Base-by-base conservation (phyloP, 2,797 vertebrate species). In the Epinephelus malabaricus region DNA sequence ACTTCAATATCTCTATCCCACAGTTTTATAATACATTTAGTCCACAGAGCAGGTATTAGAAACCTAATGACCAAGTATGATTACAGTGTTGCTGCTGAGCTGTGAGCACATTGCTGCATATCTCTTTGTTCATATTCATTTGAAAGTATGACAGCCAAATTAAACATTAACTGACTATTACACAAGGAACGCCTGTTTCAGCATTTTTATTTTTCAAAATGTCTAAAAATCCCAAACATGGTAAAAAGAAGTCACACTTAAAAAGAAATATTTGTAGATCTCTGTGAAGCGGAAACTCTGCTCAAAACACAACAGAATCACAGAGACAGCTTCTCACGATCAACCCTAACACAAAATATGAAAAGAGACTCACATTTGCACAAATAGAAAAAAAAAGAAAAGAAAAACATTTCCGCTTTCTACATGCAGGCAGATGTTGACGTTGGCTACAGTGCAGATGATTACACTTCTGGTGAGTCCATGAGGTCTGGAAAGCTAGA, bases 181-280 rank as follows among this genome's bases (percentile, higher is more conserved):
- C 6, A 73, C 10, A 84, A 7, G 40, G 15, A 69, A 55, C 8
- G 13, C 4, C 58, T n/a, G 67, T 76, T 88, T 82, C 40, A 54
- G 12, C 5, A 65, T 14, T 78, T 94, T 91, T 92, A 92, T 92
- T 93, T 83, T 87, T 83, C 71, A 88, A 92, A 89, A 83, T 74
- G 73, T 88, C 78, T 81, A 91, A 88, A 92, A 90, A 85, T 74
- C 76, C 67, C 79, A 65, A 45, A 87, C 59, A 73, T 34, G 54
- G 68, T 86, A 87, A 86, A 90, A 89, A 86, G 55, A 85, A 76
- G 25, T 78, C 40, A 76, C 55, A 73, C 21, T 60, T 83, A 50
- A 50, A 86, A 83, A 47, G 34, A 89, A 88, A 83, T 11, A 60
- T 69, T 27, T 19, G n/a, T 30, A 7, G 38, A 69, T 83, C 38